Percentiles rank a stretch among this genome's conserved stretches.
Evolutionary conservation across 35 echinoderm and acorn worm species (phyloP).

Genomic region (Anneissia japonica): DNA sequence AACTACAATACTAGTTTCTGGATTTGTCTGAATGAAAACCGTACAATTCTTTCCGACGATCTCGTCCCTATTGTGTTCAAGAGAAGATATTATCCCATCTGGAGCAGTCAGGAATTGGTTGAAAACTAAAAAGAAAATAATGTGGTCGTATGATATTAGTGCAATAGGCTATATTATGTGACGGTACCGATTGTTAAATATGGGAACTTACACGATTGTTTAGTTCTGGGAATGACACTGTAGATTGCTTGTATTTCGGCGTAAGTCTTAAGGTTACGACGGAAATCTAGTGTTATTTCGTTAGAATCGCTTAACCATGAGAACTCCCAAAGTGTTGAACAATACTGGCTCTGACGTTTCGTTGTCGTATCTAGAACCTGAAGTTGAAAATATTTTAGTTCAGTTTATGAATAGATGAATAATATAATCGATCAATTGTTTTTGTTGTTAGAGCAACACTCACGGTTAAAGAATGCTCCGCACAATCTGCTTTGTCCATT

Average conservation of each 20-base stretch:
- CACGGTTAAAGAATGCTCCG: neutral
- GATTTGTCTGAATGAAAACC: neutral
- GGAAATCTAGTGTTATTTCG: neutral
- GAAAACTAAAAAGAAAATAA: no score
- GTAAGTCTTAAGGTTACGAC: neutral
- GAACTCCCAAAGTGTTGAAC: neutral
- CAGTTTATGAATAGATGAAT: neutral
- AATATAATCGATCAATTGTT: no score
- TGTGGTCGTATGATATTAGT: no score
- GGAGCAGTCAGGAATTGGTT: neutral
- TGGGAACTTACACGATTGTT: no score
- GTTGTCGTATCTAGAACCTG: neutral
- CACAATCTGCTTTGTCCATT: neutral
- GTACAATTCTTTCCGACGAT: neutral
- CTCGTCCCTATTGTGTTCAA: neutral
- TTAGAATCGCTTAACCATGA: neutral
- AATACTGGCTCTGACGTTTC: neutral
- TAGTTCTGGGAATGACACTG: neutral
- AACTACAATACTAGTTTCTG: neutral
- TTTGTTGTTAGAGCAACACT: neutral
- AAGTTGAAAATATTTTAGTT: neutral
- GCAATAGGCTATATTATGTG: no score
- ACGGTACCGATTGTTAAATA: no score
- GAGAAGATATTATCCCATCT: neutral
- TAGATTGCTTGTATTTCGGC: neutral